A percentile compares a stretch with the other conserved stretches of the same genome.
Conservation (phyloP, 2,797 vertebrate species). For the Pristis pectinata region DNA sequence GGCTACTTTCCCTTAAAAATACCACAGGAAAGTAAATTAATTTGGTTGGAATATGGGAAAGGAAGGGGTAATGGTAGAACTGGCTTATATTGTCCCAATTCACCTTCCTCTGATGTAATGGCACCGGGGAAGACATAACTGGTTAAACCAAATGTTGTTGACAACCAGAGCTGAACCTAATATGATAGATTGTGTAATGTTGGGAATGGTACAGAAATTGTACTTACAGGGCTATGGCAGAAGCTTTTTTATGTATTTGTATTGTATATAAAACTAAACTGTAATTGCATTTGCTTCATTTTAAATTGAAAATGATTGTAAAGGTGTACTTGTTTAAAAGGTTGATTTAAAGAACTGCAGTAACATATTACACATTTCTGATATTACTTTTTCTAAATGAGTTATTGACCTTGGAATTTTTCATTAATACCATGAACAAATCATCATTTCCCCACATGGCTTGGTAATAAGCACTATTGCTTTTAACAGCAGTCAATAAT, state of each 20-base stretch:
- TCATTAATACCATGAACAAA: conserved; percentile 35
- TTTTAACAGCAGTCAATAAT: conserved; percentile 25
- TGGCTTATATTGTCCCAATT: not conserved
- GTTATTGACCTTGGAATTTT: conserved; percentile 35
- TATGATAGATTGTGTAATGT: not conserved
- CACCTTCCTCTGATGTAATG: not conserved
- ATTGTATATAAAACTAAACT: not conserved
- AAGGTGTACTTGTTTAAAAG: conserved; percentile 10
- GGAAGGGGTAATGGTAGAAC: not conserved
- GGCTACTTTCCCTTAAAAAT: not conserved
- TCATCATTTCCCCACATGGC: conserved; percentile 34
- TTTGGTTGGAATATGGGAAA: too few relatives aligned
- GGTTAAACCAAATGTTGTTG: not conserved
- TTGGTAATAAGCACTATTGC: conserved; percentile 29
- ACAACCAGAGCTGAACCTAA: not conserved
- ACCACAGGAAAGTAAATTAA: not conserved
- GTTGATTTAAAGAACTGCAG: conserved; percentile 28
- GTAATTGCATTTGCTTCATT: not conserved
- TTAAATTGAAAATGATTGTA: conserved; percentile 26
- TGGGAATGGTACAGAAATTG: not conserved
- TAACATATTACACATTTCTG: conserved; percentile 33
- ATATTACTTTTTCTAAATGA: conserved; percentile 37
- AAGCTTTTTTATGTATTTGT: not conserved
- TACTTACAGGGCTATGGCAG: not conserved
- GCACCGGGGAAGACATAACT: not conserved